Base-by-base conservation (phyloP, 2,113 vertebrate genomes). In the Canis aureus region DNA sequence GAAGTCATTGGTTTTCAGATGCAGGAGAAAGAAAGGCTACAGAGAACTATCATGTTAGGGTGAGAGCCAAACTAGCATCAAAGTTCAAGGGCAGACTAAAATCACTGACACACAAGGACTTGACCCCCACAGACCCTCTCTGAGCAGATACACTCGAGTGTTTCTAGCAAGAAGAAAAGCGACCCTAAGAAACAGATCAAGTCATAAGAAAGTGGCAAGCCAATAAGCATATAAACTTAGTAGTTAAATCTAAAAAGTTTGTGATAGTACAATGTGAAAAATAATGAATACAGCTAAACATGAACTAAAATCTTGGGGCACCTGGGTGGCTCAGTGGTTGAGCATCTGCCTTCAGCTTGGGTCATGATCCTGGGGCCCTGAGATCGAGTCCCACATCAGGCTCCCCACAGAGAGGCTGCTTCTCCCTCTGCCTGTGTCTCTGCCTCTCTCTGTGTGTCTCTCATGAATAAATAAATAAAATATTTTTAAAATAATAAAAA, bases 1-100 rank as follows among this genome's bases (percentile, higher is more conserved):
- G 62, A 80, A 87, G 74, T 82, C 19, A 64, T 60, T 94, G 20
- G 43, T 88, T 97, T 91, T 92, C 80, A 84, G 17, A 22, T 55
- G 3, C 71, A 73, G 74, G 16, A 35, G 71, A 79, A n/a, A 90
- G 43, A 43, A 73, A 35, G 62, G 22, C 35, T 87, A 15, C 35
- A 94, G 95, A n/a, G 23, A 91, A 80, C 22, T 59, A n/a, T 13
- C 83, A 29, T 51, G 95, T n/a, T 60, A 43, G 57, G 73, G 73
- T 49, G 15, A 88, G 60, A 88, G 60, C n/a, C 66, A 94, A 71
- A 73, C 38, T 57, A 84, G 13, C 60, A 57, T 81, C 80, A 53
- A 74, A 64, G n/a, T 60, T 67, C 29, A 96, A 94, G 67, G 79
- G 32, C 62, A 92, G 82, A 91, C 79, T 43, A 83, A 85, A 94